phyloP scores from a whole-genome alignment of 2,888 invertebrate genomes.

The Drosophila suboccidentalis region DNA sequence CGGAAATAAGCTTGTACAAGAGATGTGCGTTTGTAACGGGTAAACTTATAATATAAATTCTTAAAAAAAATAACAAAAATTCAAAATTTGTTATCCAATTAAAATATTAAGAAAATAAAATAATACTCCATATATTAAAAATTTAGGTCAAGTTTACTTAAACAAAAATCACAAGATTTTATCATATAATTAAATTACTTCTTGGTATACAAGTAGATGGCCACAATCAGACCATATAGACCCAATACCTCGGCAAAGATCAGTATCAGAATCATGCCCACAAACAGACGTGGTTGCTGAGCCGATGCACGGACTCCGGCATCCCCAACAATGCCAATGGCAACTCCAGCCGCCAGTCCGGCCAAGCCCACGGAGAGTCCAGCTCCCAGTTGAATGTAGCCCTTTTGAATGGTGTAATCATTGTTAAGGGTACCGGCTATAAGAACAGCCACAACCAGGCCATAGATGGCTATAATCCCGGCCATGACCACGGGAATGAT shows the following conservation, averaged over 20 bases:
- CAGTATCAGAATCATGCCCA: constrained; percentile 99
- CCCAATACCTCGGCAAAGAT: constrained; percentile 99
- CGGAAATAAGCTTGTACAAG: too few relatives aligned
- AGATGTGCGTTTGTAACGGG: too few relatives aligned
- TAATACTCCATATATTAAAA: too few relatives aligned
- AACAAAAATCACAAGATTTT: background rate
- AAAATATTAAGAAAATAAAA: too few relatives aligned
- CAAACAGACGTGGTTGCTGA: constrained; percentile 99
- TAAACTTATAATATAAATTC: too few relatives aligned
- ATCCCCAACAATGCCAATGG: constrained; percentile 99
- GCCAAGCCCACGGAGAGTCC: constrained; percentile 98
- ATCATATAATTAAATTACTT: background rate
- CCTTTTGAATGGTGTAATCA: constrained; percentile 91
- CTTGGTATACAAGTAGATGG: constrained; percentile 98
- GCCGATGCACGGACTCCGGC: constrained; percentile 99
- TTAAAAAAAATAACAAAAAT: too few relatives aligned
- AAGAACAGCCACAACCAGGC: constrained; percentile 98
- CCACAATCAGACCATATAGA: constrained; percentile 99
- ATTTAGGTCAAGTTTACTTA: background rate
- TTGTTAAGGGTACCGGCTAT: constrained; percentile 93
- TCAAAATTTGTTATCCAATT: too few relatives aligned
- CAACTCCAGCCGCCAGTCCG: constrained; percentile 98
- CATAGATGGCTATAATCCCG: constrained; percentile 99
- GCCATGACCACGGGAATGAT: constrained; percentile 99
- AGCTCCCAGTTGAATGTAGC: constrained; percentile 98